Percentiles rank a stretch among this genome's conserved stretches.
These are phyloP conservation scores for Andinoacara biseriatus DNA, from an alignment of 2,113 vertebrate species.

Conservation along the genomic window DNA sequence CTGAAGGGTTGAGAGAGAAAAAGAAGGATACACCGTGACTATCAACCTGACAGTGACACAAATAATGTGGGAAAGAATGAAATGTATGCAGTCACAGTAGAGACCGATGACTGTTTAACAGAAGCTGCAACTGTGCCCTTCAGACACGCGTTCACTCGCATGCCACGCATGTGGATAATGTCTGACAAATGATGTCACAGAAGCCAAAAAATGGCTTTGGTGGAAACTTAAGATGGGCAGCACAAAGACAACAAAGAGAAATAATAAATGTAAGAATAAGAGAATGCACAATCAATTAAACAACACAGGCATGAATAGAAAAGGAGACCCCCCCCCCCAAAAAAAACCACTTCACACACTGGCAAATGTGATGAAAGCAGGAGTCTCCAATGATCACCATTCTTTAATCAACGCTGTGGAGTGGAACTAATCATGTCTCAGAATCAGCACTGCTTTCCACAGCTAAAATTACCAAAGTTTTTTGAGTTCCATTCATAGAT, in stretches of 20 bases:
- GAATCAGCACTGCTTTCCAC: neutral
- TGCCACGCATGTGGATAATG: neutral
- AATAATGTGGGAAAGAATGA: neutral
- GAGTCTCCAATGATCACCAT: neutral
- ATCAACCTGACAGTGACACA: neutral
- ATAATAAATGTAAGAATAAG: neutral
- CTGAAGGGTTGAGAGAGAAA: conserved; percentile 71
- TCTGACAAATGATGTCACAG: neutral
- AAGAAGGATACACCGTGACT: neutral
- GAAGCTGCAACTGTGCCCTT: neutral
- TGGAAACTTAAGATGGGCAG: neutral
- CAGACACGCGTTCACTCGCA: neutral
- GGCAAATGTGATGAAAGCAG: neutral
- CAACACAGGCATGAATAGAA: neutral
- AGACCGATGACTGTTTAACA: neutral
- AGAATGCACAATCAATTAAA: neutral
- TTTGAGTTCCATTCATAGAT: neutral
- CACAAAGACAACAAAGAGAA: neutral
- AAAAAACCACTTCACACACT: neutral
- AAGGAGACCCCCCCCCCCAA: no score
- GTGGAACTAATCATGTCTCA: neutral
- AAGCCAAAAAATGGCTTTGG: neutral
- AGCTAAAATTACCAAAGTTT: neutral
- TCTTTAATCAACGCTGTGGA: neutral
- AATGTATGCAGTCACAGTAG: neutral